Evolutionary conservation across 2,797 vertebrate species (phyloP), one percentile per base, ranked within the genome.

Genomic region (Acanthornis magna): DNA sequence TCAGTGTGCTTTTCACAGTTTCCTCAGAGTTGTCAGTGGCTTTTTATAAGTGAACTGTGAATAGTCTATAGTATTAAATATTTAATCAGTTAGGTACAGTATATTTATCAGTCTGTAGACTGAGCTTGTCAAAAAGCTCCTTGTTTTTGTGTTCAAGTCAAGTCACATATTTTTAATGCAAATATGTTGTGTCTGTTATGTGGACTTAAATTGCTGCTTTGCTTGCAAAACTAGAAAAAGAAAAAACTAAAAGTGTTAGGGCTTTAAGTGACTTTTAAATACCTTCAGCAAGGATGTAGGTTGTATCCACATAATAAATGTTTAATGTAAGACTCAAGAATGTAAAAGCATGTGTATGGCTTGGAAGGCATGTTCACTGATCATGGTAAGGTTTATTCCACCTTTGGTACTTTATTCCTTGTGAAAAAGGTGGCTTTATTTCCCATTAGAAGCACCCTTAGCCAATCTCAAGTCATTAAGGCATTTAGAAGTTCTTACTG

Each of bases 21-120:
- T 93, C 50, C 58, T 93, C 2, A 0, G 87, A 93, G 78, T 93
- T 95, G 94, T 95, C 83, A 93, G 73, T 83, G 89, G 36, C 67
- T 95, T 95, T 96, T 95, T 94, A 55, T 85, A 92, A 94, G 89
- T 92, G 84, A 96, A 81, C 93, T 89, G 81, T 15, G 25, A 91
- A 91, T 95, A 96, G 91, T 65, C 89, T 93, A 68, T 77, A 93
- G 85, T 92, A 95, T 95, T 97, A 96, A 96, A 96, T 96, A 97
- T 97, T 97, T 96, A 77, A 96, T 96, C 86, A 91, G 83, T 86
- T 93, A 93, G 85, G 89, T 95, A 63, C 47, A 60, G 67, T 95
- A 58, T 94, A 89, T 94, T 96, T 80, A 84, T 95, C 94, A 89
- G 82, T 92, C 84, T 78, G 50, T 91, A 80, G 74, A 92, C 85